Percentiles rank a stretch among this genome's conserved stretches.
Evolutionary conservation across 2,113 vertebrate species (phyloP).

Genomic region (Zootoca vivipara): DNA sequence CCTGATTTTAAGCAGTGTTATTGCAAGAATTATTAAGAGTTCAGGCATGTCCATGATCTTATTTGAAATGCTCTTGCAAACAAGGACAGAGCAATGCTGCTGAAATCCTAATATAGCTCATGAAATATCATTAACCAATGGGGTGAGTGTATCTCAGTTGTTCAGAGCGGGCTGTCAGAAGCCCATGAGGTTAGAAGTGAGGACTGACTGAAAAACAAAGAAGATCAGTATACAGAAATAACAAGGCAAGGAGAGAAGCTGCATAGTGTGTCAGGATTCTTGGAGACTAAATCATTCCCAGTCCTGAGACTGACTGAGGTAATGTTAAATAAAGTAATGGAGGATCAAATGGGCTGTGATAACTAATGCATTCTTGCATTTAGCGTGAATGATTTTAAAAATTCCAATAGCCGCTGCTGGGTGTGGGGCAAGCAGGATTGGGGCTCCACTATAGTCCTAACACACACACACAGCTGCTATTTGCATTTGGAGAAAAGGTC

Average conservation of each 20-base stretch:
- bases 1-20: constrained; percentile 71
- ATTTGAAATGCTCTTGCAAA: constrained; percentile 61
- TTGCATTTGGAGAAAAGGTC: not conserved
- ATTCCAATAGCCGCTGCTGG: not conserved
- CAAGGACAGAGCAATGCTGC: constrained; percentile 57
- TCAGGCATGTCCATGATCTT: constrained; percentile 65
- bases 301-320: not conserved
- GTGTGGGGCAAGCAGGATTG: not conserved
- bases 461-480: not conserved
- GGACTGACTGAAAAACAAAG: constrained; percentile 58
- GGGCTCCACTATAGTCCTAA: not conserved
- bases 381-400: not conserved
- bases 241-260: constrained; percentile 36
- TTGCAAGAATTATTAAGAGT: constrained; percentile 67
- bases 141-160: not conserved
- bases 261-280: accelerated
- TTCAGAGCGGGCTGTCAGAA: constrained; percentile 51
- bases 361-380: not conserved
- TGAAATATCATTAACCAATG: constrained; percentile 59
- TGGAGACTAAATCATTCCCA: not conserved
- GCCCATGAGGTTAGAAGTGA: constrained; percentile 36
- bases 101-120: constrained; percentile 61
- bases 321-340: no score
- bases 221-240: constrained; percentile 41
- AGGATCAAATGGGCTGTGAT: no score